Conservation (phyloP, 1,140 invertebrate genomes). For the Drosophila sp. region DNA sequence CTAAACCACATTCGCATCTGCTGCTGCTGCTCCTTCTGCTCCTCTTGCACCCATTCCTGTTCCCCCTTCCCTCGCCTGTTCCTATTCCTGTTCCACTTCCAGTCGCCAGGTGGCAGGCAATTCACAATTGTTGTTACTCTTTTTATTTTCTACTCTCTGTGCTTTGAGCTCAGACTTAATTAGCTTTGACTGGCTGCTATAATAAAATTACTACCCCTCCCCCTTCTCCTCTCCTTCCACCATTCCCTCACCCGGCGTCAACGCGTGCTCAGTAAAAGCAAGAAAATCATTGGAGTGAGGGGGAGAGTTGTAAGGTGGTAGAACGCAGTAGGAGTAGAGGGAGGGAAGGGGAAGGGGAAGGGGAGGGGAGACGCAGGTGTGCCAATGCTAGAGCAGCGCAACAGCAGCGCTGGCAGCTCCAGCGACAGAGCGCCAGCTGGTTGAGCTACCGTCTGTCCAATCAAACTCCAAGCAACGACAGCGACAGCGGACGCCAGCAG, state of each 20-base stretch:
- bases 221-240: neutral
- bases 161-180: slow-evolving; percentile 67
- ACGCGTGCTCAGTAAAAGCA: slow-evolving; percentile 30
- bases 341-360: no score
- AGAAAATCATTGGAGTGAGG: no score
- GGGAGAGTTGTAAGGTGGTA: neutral
- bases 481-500: slow-evolving; percentile 15
- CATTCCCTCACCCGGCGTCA: neutral
- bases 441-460: slow-evolving; percentile 41
- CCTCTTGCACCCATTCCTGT: neutral
- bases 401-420: slow-evolving; percentile 12
- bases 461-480: slow-evolving; percentile 43
- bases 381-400: slow-evolving; percentile 38
- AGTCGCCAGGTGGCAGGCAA: slow-evolving; percentile 40
- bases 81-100: neutral
- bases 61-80: neutral
- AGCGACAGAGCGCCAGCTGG: slow-evolving; percentile 26
- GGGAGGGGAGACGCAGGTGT: slow-evolving; percentile 42
- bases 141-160: slow-evolving; percentile 47
- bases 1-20: slow-evolving; percentile 51
- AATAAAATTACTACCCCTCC: slow-evolving; percentile 45
- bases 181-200: slow-evolving; percentile 68
- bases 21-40: slow-evolving; percentile 26
- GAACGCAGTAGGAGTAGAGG: no score
- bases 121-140: slow-evolving; percentile 43